phyloP scores from a whole-genome alignment of 2,888 invertebrate species.

The Dorcus hopei region DNA sequence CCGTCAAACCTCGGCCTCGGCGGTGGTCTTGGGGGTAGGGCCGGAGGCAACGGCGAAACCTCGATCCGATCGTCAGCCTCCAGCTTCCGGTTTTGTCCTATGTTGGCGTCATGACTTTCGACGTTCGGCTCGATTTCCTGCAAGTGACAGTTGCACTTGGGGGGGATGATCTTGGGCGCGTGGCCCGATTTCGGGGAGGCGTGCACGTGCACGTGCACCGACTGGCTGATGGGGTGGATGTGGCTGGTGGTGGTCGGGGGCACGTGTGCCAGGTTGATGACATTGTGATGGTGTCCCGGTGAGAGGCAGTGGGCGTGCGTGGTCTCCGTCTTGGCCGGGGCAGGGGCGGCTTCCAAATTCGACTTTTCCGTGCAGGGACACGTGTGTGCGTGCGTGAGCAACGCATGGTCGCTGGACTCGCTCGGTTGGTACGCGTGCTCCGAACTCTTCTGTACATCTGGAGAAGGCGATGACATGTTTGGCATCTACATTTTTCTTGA shows the following conservation, averaged over 20 bases:
- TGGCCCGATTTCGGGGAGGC: slow-evolving; percentile 39
- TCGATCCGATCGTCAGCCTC: slow-evolving; percentile 49
- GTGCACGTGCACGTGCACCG: slow-evolving; percentile 40
- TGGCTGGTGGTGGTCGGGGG: slow-evolving; percentile 34
- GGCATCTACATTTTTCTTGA: neutral
- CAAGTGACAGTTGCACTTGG: slow-evolving; percentile 44
- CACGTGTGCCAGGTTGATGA: slow-evolving; percentile 28
- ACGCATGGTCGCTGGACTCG: slow-evolving; percentile 43
- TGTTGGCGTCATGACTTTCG: slow-evolving; percentile 29
- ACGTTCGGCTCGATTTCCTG: slow-evolving; percentile 35
- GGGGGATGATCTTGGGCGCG: slow-evolving; percentile 28
- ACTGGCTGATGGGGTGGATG: slow-evolving; percentile 35
- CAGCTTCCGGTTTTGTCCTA: slow-evolving; percentile 35
- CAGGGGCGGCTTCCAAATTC: slow-evolving; percentile 26
- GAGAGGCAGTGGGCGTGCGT: slow-evolving; percentile 21
- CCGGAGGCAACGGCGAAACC: slow-evolving; percentile 49
- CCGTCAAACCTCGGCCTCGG: slow-evolving; percentile 47
- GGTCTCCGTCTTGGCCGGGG: slow-evolving; percentile 34
- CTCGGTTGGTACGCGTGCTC: slow-evolving; percentile 45
- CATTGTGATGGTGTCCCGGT: slow-evolving; percentile 29
- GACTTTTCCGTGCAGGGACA: slow-evolving; percentile 41
- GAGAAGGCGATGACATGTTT: slow-evolving; percentile 41
- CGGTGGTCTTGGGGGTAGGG: slow-evolving; percentile 50
- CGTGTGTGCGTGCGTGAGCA: slow-evolving; percentile 38
- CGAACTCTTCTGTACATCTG: slow-evolving; percentile 36